Percentiles rank a stretch among this genome's conserved stretches.
Evolutionary conservation across 2,113 vertebrate species (phyloP).

Genomic region (Poeciliopsis occidentalis): DNA sequence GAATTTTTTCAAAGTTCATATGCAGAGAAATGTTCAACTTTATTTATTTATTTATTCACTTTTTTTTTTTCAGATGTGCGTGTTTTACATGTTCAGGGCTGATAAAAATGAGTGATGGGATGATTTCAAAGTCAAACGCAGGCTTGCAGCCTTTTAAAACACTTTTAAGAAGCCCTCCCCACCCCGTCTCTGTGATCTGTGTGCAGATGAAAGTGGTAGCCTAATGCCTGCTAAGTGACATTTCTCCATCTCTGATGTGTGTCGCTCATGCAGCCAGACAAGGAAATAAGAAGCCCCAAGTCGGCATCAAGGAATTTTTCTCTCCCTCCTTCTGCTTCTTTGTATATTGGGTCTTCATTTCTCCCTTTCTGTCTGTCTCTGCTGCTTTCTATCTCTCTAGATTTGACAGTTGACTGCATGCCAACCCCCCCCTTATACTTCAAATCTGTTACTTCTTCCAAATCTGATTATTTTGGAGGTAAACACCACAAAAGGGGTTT

Average conservation of each 20-base stretch:
- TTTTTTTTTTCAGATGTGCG: constrained; percentile 36
- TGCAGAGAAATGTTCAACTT: background rate
- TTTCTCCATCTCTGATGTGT: constrained; percentile 72
- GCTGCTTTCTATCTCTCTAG: constrained; percentile 13
- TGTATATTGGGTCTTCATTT: constrained; percentile 28
- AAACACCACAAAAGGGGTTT: constrained; percentile 40
- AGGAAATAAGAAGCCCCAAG: constrained; percentile 38
- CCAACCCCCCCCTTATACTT: constrained; percentile 22
- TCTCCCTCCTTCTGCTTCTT: constrained; percentile 5
- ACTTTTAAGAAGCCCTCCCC: constrained; percentile 57
- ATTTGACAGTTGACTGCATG: constrained; percentile 52
- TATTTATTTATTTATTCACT: background rate
- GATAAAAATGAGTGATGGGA: constrained; percentile 70
- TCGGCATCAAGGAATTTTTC: constrained; percentile 50
- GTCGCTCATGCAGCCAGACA: constrained; percentile 62
- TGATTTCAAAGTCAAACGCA: constrained; percentile 67
- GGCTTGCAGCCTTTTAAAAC: constrained; percentile 60
- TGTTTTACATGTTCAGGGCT: constrained; percentile 66
- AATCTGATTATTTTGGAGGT: constrained; percentile 31
- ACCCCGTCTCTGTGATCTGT: constrained; percentile 51
- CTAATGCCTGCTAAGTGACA: constrained; percentile 73
- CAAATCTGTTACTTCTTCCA: constrained; percentile 9
- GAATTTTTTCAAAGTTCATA: constrained; percentile 24
- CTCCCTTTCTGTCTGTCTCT: constrained; percentile 29
- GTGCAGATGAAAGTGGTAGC: constrained; percentile 62